Evolutionary conservation across 2,888 invertebrate genomes (phyloP).

Genomic region (Alloscopus bannaensis): DNA sequence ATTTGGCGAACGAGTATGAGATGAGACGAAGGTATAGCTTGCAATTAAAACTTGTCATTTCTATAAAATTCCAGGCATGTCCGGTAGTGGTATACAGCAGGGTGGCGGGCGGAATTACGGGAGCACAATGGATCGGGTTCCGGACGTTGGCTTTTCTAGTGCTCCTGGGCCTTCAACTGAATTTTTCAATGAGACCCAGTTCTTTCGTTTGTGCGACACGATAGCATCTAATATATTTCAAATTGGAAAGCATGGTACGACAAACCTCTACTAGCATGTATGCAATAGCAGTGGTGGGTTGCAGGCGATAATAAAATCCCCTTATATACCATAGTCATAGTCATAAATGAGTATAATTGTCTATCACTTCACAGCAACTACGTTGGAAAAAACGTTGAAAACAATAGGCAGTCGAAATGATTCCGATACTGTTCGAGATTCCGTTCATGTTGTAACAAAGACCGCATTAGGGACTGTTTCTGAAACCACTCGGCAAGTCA

Average conservation of each 20-base stretch:
- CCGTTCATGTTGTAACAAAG: conserved; percentile 82
- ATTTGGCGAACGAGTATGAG: conserved; percentile 23
- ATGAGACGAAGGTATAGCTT: no score
- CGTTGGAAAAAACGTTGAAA: conserved; percentile 84
- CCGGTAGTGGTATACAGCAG: conserved; percentile 12
- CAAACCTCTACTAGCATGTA: no score
- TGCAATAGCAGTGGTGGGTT: neutral
- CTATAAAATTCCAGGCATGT: conserved; percentile 30
- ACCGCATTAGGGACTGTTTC: conserved; percentile 85
- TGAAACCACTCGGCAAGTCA: conserved; percentile 84
- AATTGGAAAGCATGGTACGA: conserved; percentile 85
- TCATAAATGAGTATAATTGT: neutral
- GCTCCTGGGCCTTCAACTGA: conserved; percentile 56
- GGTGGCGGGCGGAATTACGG: conserved; percentile 63
- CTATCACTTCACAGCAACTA: conserved; percentile 49
- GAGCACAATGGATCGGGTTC: conserved; percentile 65
- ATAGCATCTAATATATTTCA: conserved; percentile 88
- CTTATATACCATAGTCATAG: neutral
- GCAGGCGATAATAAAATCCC: no score
- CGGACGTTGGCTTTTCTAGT: conserved; percentile 60
- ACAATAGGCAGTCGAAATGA: conserved; percentile 86
- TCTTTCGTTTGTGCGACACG: conserved; percentile 85
- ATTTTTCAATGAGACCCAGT: conserved; percentile 75
- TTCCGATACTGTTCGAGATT: conserved; percentile 81
- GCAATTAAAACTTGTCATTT: neutral